A percentile compares a stretch with the other conserved stretches of the same genome.
phyloP scores from a whole-genome alignment of 1,140 invertebrate genomes.

The Babylonia areolata region DNA sequence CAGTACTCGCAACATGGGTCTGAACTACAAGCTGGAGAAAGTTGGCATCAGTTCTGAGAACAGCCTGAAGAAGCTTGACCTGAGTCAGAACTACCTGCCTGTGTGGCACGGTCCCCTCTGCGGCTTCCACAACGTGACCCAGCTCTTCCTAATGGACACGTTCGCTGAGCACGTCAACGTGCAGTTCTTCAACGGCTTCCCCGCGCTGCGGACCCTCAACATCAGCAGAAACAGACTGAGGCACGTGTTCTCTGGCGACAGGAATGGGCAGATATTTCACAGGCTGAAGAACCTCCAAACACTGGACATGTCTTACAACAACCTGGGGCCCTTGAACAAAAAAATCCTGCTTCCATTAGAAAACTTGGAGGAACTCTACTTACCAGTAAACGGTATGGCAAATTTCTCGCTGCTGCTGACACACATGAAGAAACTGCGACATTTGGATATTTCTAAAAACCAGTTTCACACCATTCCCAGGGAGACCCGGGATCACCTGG shows the following conservation, averaged over 20 bases:
- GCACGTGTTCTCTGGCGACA: slow-evolving; percentile 3
- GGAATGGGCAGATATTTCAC: background rate
- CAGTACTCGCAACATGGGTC: slow-evolving; percentile 26
- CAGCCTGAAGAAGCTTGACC: background rate
- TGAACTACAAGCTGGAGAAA: slow-evolving; percentile 25
- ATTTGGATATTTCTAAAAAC: slow-evolving; percentile 45
- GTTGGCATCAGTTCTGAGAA: slow-evolving; percentile 19
- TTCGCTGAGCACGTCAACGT: slow-evolving; percentile 20
- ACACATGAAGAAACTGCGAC: slow-evolving; percentile 36
- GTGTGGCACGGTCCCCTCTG: slow-evolving; percentile 40
- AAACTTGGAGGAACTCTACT: slow-evolving; percentile 37
- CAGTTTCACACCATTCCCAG: slow-evolving; percentile 16
- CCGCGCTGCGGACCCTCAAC: slow-evolving; percentile 25
- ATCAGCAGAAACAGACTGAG: slow-evolving; percentile 41
- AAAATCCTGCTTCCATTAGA: slow-evolving; percentile 30
- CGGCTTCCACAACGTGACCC: slow-evolving; percentile 21
- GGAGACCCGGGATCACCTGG: slow-evolving; percentile 5
- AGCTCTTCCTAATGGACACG: slow-evolving; percentile 31
- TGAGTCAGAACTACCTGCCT: slow-evolving; percentile 33
- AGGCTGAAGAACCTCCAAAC: slow-evolving; percentile 29
- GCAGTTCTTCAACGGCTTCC: slow-evolving; percentile 43
- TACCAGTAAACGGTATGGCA: slow-evolving; percentile 39
- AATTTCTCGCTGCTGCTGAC: slow-evolving; percentile 34
- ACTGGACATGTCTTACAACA: slow-evolving; percentile 50
- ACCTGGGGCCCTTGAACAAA: slow-evolving; percentile 28